Conservation (phyloP, 2,797 vertebrate genomes). For the Urosaurus nigricauda region DNA sequence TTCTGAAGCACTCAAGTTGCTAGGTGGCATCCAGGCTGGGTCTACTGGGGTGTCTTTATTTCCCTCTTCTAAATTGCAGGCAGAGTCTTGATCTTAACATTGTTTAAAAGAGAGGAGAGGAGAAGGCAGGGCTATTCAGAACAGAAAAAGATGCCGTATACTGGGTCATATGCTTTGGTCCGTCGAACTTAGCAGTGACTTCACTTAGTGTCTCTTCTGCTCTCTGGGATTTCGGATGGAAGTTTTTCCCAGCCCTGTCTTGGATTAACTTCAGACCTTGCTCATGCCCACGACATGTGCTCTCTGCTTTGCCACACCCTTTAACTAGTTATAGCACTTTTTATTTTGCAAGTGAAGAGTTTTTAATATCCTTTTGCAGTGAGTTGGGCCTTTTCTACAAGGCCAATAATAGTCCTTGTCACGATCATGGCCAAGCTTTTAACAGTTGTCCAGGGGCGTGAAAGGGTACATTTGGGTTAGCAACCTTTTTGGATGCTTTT, state of each 20-base stretch:
- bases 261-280: no score
- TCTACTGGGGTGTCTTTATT: fast-evolving
- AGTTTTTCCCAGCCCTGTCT: background rate
- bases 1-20: background rate
- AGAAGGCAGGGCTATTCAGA: background rate
- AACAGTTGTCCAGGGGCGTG: no score
- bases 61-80: background rate
- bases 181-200: background rate
- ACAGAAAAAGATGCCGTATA: background rate
- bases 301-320: background rate
- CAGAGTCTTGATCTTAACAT: no score
- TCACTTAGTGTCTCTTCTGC: background rate
- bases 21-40: background rate
- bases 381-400: no score
- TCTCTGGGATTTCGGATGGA: background rate
- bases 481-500: no score
- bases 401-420: no score
- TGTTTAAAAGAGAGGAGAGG: background rate
- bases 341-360: background rate
- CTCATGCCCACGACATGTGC: background rate
- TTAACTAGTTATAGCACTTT: background rate
- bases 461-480: no score
- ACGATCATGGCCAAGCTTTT: no score
- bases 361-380: background rate
- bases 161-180: background rate